Evolutionary conservation across 2,797 vertebrate genomes (phyloP).

Genomic region (Chloroceryle amazona): DNA sequence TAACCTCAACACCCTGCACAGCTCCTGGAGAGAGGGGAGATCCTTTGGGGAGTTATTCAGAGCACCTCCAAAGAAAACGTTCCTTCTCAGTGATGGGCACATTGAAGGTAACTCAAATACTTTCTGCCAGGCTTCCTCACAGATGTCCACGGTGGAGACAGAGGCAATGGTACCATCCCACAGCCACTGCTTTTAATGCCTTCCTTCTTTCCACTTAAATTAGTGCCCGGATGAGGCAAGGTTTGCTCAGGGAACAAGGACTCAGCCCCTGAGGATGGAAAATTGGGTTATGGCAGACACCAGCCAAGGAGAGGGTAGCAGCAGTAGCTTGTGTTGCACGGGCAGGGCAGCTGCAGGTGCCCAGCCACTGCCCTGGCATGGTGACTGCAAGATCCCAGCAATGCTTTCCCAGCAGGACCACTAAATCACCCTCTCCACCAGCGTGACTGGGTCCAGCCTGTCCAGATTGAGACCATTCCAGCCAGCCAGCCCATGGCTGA

Average conservation of each 20-base stretch:
- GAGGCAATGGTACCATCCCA: background rate
- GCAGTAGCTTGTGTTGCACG: background rate
- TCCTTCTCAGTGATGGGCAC: background rate
- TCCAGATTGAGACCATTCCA: fast-evolving
- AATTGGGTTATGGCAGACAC: background rate
- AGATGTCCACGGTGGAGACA: fast-evolving
- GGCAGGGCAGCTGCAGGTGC: fast-evolving
- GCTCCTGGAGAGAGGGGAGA: background rate
- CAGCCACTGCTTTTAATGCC: background rate
- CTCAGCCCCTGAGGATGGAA: background rate
- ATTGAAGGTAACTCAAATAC: background rate
- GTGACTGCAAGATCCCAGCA: background rate
- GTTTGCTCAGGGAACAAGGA: background rate
- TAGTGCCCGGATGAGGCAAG: fast-evolving
- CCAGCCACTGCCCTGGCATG: fast-evolving
- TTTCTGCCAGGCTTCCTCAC: background rate
- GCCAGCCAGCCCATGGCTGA: background rate
- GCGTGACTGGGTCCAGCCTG: fast-evolving
- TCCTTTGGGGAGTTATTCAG: background rate
- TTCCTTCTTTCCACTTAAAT: background rate
- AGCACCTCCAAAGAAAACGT: fast-evolving
- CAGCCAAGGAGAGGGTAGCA: background rate
- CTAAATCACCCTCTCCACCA: background rate
- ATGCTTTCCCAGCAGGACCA: background rate
- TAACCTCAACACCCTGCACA: background rate